A percentile compares a stretch with the other conserved stretches of the same genome.
Conservation (phyloP, 2,797 vertebrate species). For the Amazonetta brasiliensis region DNA sequence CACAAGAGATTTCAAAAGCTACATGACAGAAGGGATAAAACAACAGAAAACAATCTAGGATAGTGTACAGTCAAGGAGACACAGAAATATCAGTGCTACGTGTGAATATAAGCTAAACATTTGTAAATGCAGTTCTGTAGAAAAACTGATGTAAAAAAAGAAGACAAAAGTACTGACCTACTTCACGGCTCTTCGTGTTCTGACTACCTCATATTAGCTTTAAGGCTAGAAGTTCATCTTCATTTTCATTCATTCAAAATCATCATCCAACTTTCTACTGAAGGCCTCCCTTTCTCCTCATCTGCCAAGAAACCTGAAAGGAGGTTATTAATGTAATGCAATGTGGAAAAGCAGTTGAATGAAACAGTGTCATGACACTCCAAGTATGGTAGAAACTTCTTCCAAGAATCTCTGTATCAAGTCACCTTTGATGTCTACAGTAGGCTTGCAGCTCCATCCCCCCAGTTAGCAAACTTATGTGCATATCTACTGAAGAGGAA, state of each 20-base stretch:
- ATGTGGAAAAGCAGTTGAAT: constrained; percentile 55
- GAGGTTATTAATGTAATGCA: constrained; percentile 56
- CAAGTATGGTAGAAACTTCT: constrained; percentile 49
- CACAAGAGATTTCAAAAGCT: constrained; percentile 18
- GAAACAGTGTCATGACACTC: constrained; percentile 43
- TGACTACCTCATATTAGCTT: constrained; percentile 54
- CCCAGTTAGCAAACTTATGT: constrained; percentile 64
- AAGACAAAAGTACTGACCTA: constrained; percentile 63
- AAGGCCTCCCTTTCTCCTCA: constrained; percentile 43
- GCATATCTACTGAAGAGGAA: constrained; percentile 5
- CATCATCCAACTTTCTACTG: constrained; percentile 49
- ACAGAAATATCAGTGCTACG: neutral
- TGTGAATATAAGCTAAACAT: constrained; percentile 51
- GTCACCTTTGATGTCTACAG: constrained; percentile 61
- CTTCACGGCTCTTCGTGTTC: constrained; percentile 44
- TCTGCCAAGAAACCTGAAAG: constrained; percentile 66
- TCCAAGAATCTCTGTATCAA: constrained; percentile 56
- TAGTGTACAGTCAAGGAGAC: constrained; percentile 3
- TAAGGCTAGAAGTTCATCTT: constrained; percentile 62
- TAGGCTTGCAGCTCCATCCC: constrained; percentile 46
- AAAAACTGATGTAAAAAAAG: constrained; percentile 47
- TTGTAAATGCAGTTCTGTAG: constrained; percentile 36
- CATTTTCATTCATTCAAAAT: constrained; percentile 65
- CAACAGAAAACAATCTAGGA: constrained; percentile 39
- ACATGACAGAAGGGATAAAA: constrained; percentile 59